phyloP scores from a whole-genome alignment of 2,888 invertebrate genomes.

The Sphaerophoria taeniata region DNA sequence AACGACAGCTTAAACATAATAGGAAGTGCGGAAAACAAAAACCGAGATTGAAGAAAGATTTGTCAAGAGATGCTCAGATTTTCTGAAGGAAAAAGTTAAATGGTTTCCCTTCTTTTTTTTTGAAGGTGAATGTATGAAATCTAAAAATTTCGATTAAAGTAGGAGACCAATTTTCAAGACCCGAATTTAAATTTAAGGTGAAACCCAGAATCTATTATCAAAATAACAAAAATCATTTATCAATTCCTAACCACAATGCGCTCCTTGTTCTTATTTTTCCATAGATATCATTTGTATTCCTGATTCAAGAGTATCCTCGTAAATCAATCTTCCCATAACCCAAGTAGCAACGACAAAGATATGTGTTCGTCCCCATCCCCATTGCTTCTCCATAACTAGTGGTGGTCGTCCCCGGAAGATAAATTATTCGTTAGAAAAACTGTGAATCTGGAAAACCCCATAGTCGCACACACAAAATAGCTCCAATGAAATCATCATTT shows the following conservation, averaged over 20 bases:
- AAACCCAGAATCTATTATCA: too few species aligned
- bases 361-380: not conserved
- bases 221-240: not conserved
- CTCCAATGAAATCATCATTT: constrained; percentile 72
- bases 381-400: constrained; percentile 12
- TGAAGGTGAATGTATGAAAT: not conserved
- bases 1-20: constrained; percentile 18
- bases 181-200: too few species aligned
- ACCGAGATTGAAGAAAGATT: constrained; percentile 31
- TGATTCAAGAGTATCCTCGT: constrained; percentile 1
- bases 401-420: constrained; percentile 58
- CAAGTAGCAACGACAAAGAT: not conserved
- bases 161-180: too few species aligned
- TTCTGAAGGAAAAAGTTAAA: constrained; percentile 65
- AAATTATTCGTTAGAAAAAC: constrained; percentile 71
- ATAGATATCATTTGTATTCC: not conserved
- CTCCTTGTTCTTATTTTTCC: not conserved
- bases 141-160: not conserved
- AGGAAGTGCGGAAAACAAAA: not conserved
- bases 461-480: constrained; percentile 56
- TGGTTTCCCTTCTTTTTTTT: not conserved
- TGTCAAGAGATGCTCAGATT: constrained; percentile 68
- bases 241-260: constrained; percentile 1
- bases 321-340: constrained; percentile 32
- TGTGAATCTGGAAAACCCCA: constrained; percentile 69